Base-by-base conservation (phyloP, 2,113 vertebrate species). In the Cyanistes caeruleus region DNA sequence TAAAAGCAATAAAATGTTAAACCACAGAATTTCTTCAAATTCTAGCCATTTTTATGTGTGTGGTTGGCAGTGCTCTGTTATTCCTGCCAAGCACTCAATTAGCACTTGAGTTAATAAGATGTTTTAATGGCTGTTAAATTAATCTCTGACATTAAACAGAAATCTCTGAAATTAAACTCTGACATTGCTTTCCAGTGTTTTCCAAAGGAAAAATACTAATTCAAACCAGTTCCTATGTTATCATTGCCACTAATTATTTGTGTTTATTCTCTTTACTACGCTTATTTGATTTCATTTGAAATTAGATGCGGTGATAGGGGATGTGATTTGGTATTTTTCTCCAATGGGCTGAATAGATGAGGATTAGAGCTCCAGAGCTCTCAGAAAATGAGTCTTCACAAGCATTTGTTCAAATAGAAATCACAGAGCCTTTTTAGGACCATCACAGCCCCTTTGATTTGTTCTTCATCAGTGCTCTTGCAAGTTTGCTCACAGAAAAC, bases 101-200 rank as follows among this genome's bases (percentile, higher is more conserved):
- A 95, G 93, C 95, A 93, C 95, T 96, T 92, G 90, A 93, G 93
- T 94, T 97, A 97, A 93, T 93, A 96, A 95, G 93, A 92, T 89
- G 46, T 90, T 95, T 96, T 96, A 96, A 96, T 87, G 77, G 55
- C 76, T 96, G 92, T 92, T 96, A 96, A 97, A 95, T 95, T 95
- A 96, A 97, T 94, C 93, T 92, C 69, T 69, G 77, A 92, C 33
- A 56, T 81, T 76, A 92, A 92, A 87, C 90, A 69, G 63, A 82
- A 82, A 70, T 87, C 49, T 87, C 83, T 92, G 84, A 82, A 87
- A 92, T 82, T 87, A 92, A 92, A 86, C 90, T 92, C 83, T 88
- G 93, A 95, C 82, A 70, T 64, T 75, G 68, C 90, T 94, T 96
- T 87, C 43, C 84, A 81, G 73, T 79, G 48, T 87, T 95, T 94